These are phyloP conservation scores for Ibidorhyncha struthersii DNA, from an alignment of 2,113 vertebrate genomes.

Conservation along the genomic window DNA sequence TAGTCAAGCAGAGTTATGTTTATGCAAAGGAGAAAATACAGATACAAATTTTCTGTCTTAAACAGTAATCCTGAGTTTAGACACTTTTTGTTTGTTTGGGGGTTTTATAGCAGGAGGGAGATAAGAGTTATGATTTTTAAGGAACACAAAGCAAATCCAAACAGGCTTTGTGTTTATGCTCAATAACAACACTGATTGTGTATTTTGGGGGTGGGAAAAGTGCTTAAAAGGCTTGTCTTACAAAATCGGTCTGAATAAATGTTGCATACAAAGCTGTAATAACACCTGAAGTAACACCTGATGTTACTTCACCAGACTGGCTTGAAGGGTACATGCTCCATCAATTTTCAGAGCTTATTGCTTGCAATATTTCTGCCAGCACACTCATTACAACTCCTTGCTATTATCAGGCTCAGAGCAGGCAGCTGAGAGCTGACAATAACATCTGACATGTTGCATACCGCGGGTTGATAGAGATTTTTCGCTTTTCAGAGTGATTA, in stretches of 20 bases:
- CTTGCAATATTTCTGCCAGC: constrained; percentile 2
- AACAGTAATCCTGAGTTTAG: not conserved
- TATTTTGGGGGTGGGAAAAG: not conserved
- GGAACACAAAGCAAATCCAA: not conserved
- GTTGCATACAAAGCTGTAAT: not conserved
- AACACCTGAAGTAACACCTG: constrained; percentile 1
- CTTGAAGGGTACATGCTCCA: not conserved
- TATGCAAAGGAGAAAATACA: not conserved
- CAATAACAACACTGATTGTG: not conserved
- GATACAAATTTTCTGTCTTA: not conserved
- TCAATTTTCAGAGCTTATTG: not conserved
- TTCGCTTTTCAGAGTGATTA: not conserved
- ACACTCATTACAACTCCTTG: not conserved
- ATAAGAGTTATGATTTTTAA: not conserved
- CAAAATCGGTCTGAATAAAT: not conserved
- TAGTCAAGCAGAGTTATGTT: not conserved
- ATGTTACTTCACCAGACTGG: not conserved
- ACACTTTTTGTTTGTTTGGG: not conserved
- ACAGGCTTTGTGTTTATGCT: not conserved
- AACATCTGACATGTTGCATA: not conserved
- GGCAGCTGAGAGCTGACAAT: constrained; percentile 9
- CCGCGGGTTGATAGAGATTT: not conserved
- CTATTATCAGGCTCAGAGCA: not conserved
- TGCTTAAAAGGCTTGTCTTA: not conserved
- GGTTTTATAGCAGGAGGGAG: not conserved